phyloP scores from a whole-genome alignment of 2,888 invertebrate genomes.

The Nomada flava region DNA sequence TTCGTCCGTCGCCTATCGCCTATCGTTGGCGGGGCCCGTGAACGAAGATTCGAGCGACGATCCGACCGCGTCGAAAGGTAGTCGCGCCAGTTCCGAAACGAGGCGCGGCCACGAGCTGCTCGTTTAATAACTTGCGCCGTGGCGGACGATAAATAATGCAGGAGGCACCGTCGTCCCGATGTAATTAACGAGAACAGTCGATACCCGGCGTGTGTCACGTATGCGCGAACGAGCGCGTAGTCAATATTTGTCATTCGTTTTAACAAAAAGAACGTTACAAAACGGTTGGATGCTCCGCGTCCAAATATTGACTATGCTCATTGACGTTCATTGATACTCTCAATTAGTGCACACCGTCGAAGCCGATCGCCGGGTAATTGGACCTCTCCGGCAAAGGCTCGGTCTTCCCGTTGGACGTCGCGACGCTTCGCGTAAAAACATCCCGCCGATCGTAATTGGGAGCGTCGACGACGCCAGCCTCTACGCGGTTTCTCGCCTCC shows the following conservation, averaged over 20 bases:
- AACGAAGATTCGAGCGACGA: too few species aligned
- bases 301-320: conserved; percentile 75
- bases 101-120: conserved; percentile 60
- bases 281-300: conserved; percentile 73
- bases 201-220: conserved; percentile 70
- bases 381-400: conserved; percentile 62
- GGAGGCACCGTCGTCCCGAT: conserved; percentile 74
- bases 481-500: conserved; percentile 18
- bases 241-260: conserved; percentile 74
- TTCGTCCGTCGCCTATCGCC: too few species aligned
- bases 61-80: background rate
- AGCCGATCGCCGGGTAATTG: conserved; percentile 73
- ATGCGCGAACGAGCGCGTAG: conserved; percentile 71
- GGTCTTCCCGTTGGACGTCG: conserved; percentile 45
- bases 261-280: conserved; percentile 75
- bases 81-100: conserved; percentile 54
- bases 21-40: too few species aligned
- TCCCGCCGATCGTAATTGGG: conserved; percentile 52
- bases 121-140: conserved; percentile 73
- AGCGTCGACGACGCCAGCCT: conserved; percentile 15
- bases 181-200: conserved; percentile 74
- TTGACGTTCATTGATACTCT: conserved; percentile 75
- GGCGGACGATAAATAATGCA: conserved; percentile 73
- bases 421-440: conserved; percentile 52
- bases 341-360: conserved; percentile 73